These are phyloP conservation scores for Hippotragus niger DNA, from an alignment of 2,113 vertebrate species.

Conservation along the genomic window DNA sequence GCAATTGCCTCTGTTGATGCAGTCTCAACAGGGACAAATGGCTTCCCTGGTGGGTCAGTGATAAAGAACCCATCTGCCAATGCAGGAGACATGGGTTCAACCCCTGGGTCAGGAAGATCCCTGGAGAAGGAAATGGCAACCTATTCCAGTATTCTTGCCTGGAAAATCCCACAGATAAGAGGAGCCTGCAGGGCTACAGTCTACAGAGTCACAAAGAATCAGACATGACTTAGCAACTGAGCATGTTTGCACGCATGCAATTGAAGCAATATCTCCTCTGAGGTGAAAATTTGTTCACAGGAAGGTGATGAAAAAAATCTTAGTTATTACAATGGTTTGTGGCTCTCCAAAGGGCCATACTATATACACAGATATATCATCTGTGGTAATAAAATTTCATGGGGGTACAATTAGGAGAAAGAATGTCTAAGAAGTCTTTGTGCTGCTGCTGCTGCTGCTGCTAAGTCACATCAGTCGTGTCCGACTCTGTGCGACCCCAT, in stretches of 20 bases:
- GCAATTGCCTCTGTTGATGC: neutral
- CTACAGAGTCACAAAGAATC: neutral
- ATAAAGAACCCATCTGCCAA: neutral
- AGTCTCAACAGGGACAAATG: neutral
- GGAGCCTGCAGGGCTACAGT: neutral
- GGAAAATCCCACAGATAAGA: neutral
- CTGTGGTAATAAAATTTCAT: neutral
- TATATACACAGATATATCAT: neutral
- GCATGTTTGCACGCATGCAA: neutral
- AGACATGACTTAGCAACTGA: neutral
- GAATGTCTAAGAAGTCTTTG: neutral
- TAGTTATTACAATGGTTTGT: neutral
- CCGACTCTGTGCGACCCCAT: too few relatives aligned
- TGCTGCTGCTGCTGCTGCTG: too few relatives aligned
- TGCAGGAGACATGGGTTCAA: neutral
- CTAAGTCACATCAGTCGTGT: too few relatives aligned
- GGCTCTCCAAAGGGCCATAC: neutral
- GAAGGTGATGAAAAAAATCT: neutral
- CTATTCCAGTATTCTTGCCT: neutral
- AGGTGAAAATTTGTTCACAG: neutral
- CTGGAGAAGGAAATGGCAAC: neutral
- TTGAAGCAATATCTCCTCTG: neutral
- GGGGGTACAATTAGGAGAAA: neutral
- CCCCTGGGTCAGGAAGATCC: neutral
- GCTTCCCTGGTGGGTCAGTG: neutral